Base-by-base conservation (phyloP, 2,797 vertebrate species). In the Agapornis canus region DNA sequence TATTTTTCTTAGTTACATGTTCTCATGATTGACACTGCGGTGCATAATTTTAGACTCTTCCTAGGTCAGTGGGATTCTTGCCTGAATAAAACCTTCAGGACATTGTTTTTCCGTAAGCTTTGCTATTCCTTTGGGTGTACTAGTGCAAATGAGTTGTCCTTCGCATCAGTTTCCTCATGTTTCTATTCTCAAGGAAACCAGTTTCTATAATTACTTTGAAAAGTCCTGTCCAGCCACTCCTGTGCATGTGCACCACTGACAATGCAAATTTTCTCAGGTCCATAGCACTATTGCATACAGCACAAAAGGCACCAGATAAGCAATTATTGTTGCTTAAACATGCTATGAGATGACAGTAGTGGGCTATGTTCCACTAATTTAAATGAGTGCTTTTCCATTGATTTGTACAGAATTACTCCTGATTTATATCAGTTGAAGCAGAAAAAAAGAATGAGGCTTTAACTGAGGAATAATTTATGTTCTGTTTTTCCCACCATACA, bases 51-150 rank as follows among this genome's bases (percentile, higher is more conserved):
- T 65, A 83, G 80, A 15, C 43, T 16, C 25, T 92, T 83, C 45
- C 57, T 54, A 77, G 39, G 35, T 75, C 73, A 76, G 39, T 89
- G 82, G 73, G 78, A 88, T 69, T 94, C 95, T 88, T 92, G 19
- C 37, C 73, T 82, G 35, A 85, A 80, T 47, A 83, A 90, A 93
- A 88, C 61, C 59, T 86, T 83, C 51, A 61, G 69, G 32, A 64
- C 77, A 3, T 80, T 59, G 25, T 9, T 61, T 94, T 92, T 51
- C n/a, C 10, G 0, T 52, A 61, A 45, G 31, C 79, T 90, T 70
- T 88, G 15, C 89, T 92, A 31, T 66, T 87, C 59, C 13, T 86
- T 94, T 81, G 69, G 40, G 56, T 77, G 42, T 59, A 27, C n/a
- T 48, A 9, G 17, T 31, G 35, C 47, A 72, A 8, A 19, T n/a